Conservation (phyloP, 2,113 vertebrate genomes). For the Malurus elegans region DNA sequence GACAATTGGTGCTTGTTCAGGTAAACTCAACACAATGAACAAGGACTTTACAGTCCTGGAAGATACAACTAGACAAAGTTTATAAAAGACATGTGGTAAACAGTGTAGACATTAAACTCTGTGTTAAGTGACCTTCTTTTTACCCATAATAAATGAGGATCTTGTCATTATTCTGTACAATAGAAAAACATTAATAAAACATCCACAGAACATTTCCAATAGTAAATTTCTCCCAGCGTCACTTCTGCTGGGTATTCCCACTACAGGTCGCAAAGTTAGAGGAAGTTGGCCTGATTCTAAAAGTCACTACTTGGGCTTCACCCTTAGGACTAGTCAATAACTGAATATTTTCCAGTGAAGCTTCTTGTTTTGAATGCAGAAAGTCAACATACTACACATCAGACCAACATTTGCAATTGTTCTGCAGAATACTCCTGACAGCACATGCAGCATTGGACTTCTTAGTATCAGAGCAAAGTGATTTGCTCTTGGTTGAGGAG, state of each 20-base stretch:
- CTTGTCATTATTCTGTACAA: neutral
- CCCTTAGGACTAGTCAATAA: neutral
- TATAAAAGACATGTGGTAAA: neutral
- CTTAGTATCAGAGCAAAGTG: neutral
- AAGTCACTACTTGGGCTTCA: neutral
- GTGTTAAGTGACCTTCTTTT: neutral
- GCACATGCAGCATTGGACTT: neutral
- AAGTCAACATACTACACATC: neutral
- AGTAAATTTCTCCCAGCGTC: neutral
- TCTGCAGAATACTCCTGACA: neutral
- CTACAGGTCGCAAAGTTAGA: neutral
- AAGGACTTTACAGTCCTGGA: neutral
- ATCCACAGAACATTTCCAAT: neutral
- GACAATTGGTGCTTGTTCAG: neutral
- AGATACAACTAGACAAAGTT: neutral
- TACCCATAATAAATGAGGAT: neutral
- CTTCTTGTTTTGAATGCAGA: neutral
- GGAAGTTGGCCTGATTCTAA: neutral
- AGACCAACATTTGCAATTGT: neutral
- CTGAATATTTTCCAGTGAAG: neutral
- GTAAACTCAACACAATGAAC: neutral
- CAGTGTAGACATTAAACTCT: neutral
- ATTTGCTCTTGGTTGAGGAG: neutral
- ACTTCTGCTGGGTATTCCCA: neutral
- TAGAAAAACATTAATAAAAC: neutral